A percentile compares a stretch with the other conserved stretches of the same genome.
phyloP scores from a whole-genome alignment of 92 coral and sea anemone species.

The Porites evermanni region DNA sequence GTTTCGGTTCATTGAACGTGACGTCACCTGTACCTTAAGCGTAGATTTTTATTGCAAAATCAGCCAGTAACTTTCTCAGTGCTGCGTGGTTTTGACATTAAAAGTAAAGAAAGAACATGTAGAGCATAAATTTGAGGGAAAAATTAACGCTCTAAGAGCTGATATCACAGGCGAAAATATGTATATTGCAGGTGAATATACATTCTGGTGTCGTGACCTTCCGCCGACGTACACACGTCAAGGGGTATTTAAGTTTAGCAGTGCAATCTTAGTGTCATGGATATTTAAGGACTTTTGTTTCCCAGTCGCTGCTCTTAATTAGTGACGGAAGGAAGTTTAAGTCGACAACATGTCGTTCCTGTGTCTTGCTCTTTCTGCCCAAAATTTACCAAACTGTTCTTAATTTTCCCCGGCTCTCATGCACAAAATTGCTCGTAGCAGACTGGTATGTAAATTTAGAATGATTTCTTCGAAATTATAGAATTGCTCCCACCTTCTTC shows the following conservation, averaged over 20 bases:
- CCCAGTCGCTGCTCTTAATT: too few relatives aligned
- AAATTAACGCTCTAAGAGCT: background rate
- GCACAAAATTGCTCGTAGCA: too few relatives aligned
- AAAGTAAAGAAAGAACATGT: background rate
- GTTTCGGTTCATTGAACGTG: slow-evolving; percentile 12
- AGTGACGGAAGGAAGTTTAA: too few relatives aligned
- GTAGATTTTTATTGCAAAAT: background rate
- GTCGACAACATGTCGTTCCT: too few relatives aligned
- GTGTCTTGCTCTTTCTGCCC: too few relatives aligned
- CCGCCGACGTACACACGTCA: background rate
- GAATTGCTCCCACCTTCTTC: too few relatives aligned
- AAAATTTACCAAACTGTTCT: too few relatives aligned
- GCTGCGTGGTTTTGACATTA: background rate
- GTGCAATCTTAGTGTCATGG: background rate
- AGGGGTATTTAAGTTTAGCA: background rate
- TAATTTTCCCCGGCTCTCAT: too few relatives aligned
- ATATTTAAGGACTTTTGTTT: too few relatives aligned
- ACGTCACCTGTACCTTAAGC: background rate
- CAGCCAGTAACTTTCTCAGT: background rate
- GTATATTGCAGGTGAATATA: slow-evolving; percentile 4
- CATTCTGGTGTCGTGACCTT: slow-evolving; percentile 7
- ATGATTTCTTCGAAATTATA: too few relatives aligned
- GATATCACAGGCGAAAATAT: background rate
- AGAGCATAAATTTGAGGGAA: background rate
- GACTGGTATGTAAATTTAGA: too few relatives aligned